Conservation (phyloP, 2,888 invertebrate genomes). For the Deroplatys truncata region DNA sequence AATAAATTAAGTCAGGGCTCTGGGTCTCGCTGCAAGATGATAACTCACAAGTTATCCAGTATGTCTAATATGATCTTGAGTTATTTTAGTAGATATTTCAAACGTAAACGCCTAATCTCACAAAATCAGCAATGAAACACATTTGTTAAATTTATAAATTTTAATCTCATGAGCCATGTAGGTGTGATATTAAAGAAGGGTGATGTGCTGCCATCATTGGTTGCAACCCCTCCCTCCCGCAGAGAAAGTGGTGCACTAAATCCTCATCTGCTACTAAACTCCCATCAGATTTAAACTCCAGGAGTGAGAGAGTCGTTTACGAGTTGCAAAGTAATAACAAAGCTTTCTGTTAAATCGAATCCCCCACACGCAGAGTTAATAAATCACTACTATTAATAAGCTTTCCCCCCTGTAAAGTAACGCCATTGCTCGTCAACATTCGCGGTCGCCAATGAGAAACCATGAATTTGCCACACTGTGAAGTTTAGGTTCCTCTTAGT, state of each 20-base stretch:
- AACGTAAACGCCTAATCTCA: not conserved
- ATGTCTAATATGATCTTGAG: too few species aligned
- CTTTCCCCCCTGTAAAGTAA: not conserved
- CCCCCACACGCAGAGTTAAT: not conserved
- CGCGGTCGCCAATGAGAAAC: not conserved
- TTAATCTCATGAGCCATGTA: not conserved
- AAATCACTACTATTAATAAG: not conserved
- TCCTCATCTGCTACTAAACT: not conserved
- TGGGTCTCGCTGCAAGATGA: too few species aligned
- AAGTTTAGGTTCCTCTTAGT: not conserved
- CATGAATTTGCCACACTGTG: not conserved
- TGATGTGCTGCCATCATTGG: not conserved
- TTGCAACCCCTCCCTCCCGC: not conserved
- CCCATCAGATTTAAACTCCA: not conserved
- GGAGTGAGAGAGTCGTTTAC: not conserved
- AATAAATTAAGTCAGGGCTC: too few species aligned
- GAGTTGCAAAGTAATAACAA: not conserved
- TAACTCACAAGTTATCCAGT: too few species aligned
- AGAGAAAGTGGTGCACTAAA: not conserved
- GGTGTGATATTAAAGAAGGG: not conserved
- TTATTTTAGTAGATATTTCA: not conserved
- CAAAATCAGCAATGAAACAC: not conserved
- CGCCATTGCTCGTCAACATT: not conserved
- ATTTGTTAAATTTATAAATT: not conserved
- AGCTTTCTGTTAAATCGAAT: not conserved